These are phyloP conservation scores for Drosophila anomalipes DNA, from an alignment of 2,888 invertebrate genomes.

Conservation along the genomic window DNA sequence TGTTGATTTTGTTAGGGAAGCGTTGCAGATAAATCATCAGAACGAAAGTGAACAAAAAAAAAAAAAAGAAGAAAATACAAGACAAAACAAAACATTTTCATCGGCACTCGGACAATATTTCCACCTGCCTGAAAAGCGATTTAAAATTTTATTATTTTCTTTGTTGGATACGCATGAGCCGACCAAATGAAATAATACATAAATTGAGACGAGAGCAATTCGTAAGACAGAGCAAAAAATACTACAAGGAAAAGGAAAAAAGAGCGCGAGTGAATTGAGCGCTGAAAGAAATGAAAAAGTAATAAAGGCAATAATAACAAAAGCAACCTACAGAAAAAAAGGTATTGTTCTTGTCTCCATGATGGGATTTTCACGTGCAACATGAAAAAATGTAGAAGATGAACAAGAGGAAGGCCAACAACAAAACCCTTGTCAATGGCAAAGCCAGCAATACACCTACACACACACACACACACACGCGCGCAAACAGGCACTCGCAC, in stretches of 20 bases:
- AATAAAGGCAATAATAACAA: constrained; percentile 46
- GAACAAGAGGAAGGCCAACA: constrained; percentile 4
- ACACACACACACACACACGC: constrained; percentile 11
- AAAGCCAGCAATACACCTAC: constrained; percentile 33
- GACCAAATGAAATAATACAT: constrained; percentile 37
- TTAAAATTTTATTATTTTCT: constrained; percentile 3
- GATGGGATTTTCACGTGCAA: constrained; percentile 75
- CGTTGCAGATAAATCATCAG: constrained; percentile 5
- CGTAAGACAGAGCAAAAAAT: constrained; percentile 13
- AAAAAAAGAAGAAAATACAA: not conserved
- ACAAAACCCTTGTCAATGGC: constrained; percentile 68
- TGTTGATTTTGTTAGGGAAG: constrained; percentile 12
- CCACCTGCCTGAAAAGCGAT: constrained; percentile 29
- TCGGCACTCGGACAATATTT: constrained; percentile 32
- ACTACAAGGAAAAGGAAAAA: constrained; percentile 1
- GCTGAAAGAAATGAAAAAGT: constrained; percentile 58
- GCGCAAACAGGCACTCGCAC: constrained; percentile 1
- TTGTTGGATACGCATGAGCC: constrained; percentile 16
- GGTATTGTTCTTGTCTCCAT: constrained; percentile 52
- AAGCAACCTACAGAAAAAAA: constrained; percentile 7
- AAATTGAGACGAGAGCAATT: constrained; percentile 30
- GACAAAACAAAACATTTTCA: constrained; percentile 7
- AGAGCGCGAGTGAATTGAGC: constrained; percentile 31
- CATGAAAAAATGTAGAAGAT: constrained; percentile 12
- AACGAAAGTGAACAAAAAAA: not conserved